Percentiles rank a stretch among this genome's conserved stretches.
Evolutionary conservation across 2,888 invertebrate species (phyloP).

Genomic region (Anoncus sp.): DNA sequence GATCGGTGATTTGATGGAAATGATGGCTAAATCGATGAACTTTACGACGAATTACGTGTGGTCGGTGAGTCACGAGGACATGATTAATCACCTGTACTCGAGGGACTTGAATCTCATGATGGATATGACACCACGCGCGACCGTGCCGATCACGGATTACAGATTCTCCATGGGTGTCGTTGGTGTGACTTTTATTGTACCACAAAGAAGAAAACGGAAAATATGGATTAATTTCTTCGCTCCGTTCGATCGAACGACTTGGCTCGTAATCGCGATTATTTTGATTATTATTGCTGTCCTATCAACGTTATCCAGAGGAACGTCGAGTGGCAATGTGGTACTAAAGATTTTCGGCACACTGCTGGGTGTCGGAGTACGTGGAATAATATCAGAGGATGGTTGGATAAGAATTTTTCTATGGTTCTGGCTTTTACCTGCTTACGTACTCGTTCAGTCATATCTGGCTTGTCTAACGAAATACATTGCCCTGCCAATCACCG

Average conservation of each 20-base stretch:
- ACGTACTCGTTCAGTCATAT: slow-evolving; percentile 60
- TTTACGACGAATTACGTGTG: slow-evolving; percentile 64
- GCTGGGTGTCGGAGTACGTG: slow-evolving; percentile 55
- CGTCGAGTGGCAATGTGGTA: slow-evolving; percentile 49
- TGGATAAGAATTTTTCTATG: slow-evolving; percentile 60
- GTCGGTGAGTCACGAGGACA: slow-evolving; percentile 50
- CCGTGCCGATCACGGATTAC: slow-evolving; percentile 56
- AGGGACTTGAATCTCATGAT: slow-evolving; percentile 63
- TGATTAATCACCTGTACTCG: slow-evolving; percentile 56
- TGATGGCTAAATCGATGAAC: slow-evolving; percentile 60
- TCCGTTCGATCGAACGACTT: slow-evolving; percentile 55
- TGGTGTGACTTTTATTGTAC: slow-evolving; percentile 30
- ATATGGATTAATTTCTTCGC: slow-evolving; percentile 49
- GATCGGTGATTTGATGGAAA: slow-evolving; percentile 60
- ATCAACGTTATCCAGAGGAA: slow-evolving; percentile 31
- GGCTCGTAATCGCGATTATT: slow-evolving; percentile 45
- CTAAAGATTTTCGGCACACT: slow-evolving; percentile 59
- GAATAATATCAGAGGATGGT: slow-evolving; percentile 38
- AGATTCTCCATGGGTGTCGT: slow-evolving; percentile 44
- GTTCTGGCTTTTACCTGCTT: slow-evolving; percentile 62
- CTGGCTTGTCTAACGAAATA: slow-evolving; percentile 56
- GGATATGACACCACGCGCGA: slow-evolving; percentile 58
- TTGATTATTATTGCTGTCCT: slow-evolving; percentile 41
- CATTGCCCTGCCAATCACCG: slow-evolving; percentile 50
- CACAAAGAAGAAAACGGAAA: slow-evolving; percentile 33